Percentiles rank a stretch among this genome's conserved stretches.
These are phyloP conservation scores for Mustelus asterias DNA, from an alignment of 2,113 vertebrate species.

Conservation along the genomic window DNA sequence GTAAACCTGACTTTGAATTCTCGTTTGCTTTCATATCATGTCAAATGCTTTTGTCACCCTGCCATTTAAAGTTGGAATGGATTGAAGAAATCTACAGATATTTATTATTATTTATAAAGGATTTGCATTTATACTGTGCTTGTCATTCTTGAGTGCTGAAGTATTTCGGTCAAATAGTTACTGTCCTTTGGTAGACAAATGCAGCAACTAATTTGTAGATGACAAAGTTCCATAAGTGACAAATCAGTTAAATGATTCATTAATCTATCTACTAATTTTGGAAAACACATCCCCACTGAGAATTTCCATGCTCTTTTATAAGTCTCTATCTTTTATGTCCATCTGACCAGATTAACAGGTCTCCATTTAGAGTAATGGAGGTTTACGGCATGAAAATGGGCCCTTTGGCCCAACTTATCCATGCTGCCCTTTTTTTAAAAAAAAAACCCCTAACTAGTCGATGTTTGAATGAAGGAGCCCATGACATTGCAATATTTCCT, in stretches of 20 bases:
- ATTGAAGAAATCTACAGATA: not conserved
- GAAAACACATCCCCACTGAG: not conserved
- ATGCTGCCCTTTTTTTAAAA: too few relatives aligned
- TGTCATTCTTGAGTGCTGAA: not conserved
- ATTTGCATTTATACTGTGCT: not conserved
- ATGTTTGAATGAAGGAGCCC: not conserved
- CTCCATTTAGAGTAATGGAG: not conserved
- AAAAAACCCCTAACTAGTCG: too few relatives aligned
- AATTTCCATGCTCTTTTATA: not conserved
- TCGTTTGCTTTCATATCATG: too few relatives aligned
- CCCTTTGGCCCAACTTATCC: too few relatives aligned
- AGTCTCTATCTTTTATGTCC: not conserved
- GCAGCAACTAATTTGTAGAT: not conserved
- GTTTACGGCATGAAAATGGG: too few relatives aligned
- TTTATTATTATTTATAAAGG: not conserved
- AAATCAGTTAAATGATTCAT: not conserved
- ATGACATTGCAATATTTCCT: not conserved
- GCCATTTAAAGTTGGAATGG: not conserved
- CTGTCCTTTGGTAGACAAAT: not conserved
- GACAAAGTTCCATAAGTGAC: not conserved
- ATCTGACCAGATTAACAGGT: too few relatives aligned
- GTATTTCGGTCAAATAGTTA: not conserved
- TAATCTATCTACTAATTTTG: not conserved
- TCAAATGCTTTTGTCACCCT: not conserved
- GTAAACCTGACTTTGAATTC: too few relatives aligned